Evolutionary conservation across 2,797 vertebrate genomes (phyloP).

Genomic region (Poecilia gillii): DNA sequence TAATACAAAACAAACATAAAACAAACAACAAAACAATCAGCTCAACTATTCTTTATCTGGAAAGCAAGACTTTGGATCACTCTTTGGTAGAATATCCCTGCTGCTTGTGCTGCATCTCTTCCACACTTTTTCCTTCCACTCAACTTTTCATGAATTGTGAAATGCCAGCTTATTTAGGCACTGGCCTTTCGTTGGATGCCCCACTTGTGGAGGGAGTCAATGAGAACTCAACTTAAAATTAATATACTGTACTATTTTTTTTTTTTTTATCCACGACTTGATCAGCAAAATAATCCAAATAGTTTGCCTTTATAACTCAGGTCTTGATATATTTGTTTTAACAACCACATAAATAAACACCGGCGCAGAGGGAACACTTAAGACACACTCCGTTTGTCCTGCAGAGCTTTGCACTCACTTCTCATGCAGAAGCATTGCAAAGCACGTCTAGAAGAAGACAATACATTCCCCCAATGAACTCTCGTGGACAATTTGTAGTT

Average conservation of each 20-base stretch:
- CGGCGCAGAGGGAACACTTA: neutral
- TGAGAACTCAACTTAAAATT: neutral
- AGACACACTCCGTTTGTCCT: neutral
- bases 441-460: neutral
- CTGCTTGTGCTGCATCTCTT: neutral
- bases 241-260: neutral
- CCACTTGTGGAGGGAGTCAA: neutral
- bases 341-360: neutral
- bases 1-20: neutral
- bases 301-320: neutral
- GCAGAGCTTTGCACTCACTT: neutral
- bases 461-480: neutral
- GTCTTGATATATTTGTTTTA: neutral
- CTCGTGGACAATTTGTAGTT: neutral
- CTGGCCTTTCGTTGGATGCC: neutral
- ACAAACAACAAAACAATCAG: neutral
- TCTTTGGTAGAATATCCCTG: neutral
- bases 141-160: neutral
- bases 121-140: neutral
- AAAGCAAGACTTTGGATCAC: neutral
- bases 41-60: neutral
- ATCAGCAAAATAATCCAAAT: neutral
- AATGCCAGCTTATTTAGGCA: neutral
- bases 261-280: neutral
- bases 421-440: neutral